Base-by-base conservation (phyloP, 2,113 vertebrate species). In the Montifringilla adamsi region DNA sequence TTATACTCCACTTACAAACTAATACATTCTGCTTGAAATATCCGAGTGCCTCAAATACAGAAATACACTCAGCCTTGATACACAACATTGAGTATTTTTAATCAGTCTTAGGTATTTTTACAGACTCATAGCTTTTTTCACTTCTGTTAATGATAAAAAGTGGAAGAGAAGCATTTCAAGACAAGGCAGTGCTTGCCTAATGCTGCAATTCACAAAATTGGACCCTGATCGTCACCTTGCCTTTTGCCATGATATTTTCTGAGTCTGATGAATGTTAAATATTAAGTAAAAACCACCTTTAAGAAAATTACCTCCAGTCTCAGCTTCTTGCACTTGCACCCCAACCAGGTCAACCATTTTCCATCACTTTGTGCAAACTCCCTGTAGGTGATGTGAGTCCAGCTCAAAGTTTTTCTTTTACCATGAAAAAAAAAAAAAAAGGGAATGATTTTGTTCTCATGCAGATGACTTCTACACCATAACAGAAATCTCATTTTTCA, bases 371-470 rank as follows among this genome's bases (percentile, higher is more conserved):
- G 9, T 39, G 12, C 30, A 81, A 81, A 56, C n/a, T 89, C 20
- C 10, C 31, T 68, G 27, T 5, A 44, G 5, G 17, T 20, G 16
- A 33, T 14, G 50, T 3, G 10, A 69, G 8, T 23, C 8, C 15
- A 41, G 8, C 19, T 49, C 49, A 43, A 79, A 68, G 24, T 1
- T 31, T 49, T 74, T 33, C 7, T 67, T 37, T 43, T 31, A 35
- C 9, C 4, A 33, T 1, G 0, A 2, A 60, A 50, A 44, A 55
- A 26, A 46, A 6, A 5, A 30, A 16, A 35, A 35, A 59, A 2
- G 6, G 5, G 2, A 64, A 20, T 52, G 0, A 23, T 50, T 81
- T 89, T 91, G 4, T 39, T 96, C 30, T 55, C 23, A 27, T 4
- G 18, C 12, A 30, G 30, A 37, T 3, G 2, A 47, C 50, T 92